phyloP scores from a whole-genome alignment of 92 coral and sea anemone genomes.

The Isaurus tuberculatus region DNA sequence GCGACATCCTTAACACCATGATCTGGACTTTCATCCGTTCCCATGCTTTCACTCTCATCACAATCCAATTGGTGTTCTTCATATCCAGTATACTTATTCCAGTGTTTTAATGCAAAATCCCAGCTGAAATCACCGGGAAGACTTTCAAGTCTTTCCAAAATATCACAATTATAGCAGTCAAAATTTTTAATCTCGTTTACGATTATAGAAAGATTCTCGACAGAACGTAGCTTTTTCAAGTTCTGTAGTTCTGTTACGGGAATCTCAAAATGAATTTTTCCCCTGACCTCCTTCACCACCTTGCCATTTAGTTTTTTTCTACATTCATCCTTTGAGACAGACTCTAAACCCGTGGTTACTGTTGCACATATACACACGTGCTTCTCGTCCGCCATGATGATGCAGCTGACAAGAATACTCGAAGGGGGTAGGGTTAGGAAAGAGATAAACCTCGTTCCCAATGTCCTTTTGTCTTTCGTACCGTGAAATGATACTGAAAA shows the following conservation, averaged over 20 bases:
- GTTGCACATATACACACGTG: constrained; percentile 75
- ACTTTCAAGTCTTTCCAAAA: constrained; percentile 68
- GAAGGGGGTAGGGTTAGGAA: no score
- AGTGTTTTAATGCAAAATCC: constrained; percentile 69
- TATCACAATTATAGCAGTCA: constrained; percentile 64
- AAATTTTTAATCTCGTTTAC: constrained; percentile 70
- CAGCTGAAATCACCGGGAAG: constrained; percentile 76
- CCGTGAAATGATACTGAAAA: no score
- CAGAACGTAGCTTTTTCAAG: constrained; percentile 77
- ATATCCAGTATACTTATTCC: constrained; percentile 74
- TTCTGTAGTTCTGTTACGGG: constrained; percentile 59
- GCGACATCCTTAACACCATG: background rate
- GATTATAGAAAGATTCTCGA: constrained; percentile 87
- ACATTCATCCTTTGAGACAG: constrained; percentile 84
- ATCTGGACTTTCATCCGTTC: background rate
- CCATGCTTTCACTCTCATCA: background rate
- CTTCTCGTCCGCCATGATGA: constrained; percentile 29
- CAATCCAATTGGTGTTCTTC: constrained; percentile 22
- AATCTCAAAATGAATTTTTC: constrained; percentile 84
- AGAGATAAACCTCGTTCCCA: no score
- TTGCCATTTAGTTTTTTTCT: constrained; percentile 76
- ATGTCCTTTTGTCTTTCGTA: no score
- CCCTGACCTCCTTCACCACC: constrained; percentile 74
- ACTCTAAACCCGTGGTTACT: constrained; percentile 91
- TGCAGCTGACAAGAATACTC: no score